Evolutionary conservation across 2,888 invertebrate genomes (phyloP).

Genomic region (Phytoseiulus persimilis): DNA sequence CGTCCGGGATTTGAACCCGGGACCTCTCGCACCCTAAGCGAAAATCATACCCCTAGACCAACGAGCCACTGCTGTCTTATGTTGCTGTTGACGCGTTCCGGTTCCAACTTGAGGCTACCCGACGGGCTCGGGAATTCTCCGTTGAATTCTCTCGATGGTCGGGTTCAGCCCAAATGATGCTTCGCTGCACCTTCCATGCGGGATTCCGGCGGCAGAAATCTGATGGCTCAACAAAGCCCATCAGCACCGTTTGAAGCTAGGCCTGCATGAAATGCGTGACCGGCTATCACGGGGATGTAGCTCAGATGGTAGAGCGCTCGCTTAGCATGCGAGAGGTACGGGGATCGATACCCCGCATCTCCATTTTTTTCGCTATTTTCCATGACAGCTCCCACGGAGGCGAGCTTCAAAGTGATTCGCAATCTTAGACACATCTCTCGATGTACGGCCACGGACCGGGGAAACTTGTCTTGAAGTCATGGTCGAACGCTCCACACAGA

Average conservation of each 20-base stretch:
- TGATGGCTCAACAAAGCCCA: neutral
- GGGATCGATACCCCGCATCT: slow-evolving; percentile 39
- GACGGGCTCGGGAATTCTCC: too few species aligned
- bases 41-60: slow-evolving; percentile 37
- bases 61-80: neutral
- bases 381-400: too few species aligned
- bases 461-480: too few species aligned
- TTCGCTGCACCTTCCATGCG: neutral
- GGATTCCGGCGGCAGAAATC: neutral
- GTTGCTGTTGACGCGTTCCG: too few species aligned
- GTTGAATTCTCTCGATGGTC: too few species aligned
- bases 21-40: slow-evolving; percentile 39
- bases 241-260: neutral
- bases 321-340: slow-evolving; percentile 39
- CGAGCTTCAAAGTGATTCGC: too few species aligned
- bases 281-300: slow-evolving; percentile 20
- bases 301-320: slow-evolving; percentile 39
- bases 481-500: neutral
- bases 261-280: neutral
- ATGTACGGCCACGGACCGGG: too few species aligned
- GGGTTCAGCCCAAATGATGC: too few species aligned
- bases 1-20: slow-evolving; percentile 39
- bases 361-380: neutral
- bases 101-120: too few species aligned
- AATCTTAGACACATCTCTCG: too few species aligned